Evolutionary conservation across 1,140 invertebrate species (phyloP), one percentile per base, ranked within the genome.

Genomic region (Drosophila setifemur): DNA sequence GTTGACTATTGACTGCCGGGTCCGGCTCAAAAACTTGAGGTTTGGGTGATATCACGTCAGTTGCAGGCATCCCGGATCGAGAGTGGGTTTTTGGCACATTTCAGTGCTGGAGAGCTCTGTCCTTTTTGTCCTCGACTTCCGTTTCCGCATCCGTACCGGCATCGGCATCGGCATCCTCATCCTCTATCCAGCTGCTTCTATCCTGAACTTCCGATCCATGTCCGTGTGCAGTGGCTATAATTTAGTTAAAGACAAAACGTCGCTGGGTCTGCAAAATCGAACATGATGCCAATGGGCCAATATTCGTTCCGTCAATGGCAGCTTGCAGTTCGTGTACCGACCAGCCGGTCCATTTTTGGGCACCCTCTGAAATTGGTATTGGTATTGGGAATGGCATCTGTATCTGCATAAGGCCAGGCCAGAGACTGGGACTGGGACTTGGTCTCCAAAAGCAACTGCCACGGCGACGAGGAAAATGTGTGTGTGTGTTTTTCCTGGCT

Each of bases 191-290:
- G 49, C 31, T 39, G 28, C 29, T 9, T 40, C 26, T 44, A 12
- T 37, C 33, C 29, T 11, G 44, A 28, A 23, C 29, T 35, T 63
- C 53, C 53, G 29, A 45, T 50, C 45, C 48, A 25, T 60, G 72
- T 52, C 52, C 70, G 66, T 75, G 61, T 53, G 39, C 49, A 55
- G 54, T 79, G 58, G 70, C 79, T 81, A 87, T 86, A 86, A 86
- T 87, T 86, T 87, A 70, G 82, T 86, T 86, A 86, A 77, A 81
- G 82, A 73, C 82, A 73, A 71, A 86, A 86, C 82, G 75, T 76
- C 74, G 61, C 67, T 57, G 66, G 86, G 81, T 68, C 81, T 86
- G 81, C 75, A 87, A 77, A 87, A 76, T 73, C 60, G 81, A 82
- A 87, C 82, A 86, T 73, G 73, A 79, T 82, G 75, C 78, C 79